Evolutionary conservation across 2,113 vertebrate genomes (phyloP).

Genomic region (Ciconia maguari): DNA sequence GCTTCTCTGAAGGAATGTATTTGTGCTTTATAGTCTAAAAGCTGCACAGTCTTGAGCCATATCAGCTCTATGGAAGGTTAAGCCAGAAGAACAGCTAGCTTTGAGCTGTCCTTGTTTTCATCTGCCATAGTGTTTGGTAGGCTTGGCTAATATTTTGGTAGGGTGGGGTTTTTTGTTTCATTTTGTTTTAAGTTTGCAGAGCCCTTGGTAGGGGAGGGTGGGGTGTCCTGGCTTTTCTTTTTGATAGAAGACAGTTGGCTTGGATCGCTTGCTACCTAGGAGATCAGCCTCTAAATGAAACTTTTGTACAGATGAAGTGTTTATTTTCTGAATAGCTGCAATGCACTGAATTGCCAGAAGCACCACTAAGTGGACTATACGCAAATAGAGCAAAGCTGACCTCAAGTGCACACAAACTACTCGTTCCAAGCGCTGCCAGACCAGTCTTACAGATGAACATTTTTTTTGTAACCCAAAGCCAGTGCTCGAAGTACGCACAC

Average conservation of each 20-base stretch:
- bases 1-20: not conserved
- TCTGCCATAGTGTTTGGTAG: not conserved
- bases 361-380: fast-evolving
- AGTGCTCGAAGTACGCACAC: not conserved
- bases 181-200: not conserved
- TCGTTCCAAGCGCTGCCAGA: not conserved
- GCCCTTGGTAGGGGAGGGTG: not conserved
- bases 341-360: not conserved
- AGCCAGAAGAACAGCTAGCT: not conserved
- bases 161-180: not conserved
- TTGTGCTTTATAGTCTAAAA: not conserved
- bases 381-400: not conserved
- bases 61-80: fast-evolving
- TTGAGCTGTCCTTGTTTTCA: not conserved
- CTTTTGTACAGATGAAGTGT: not conserved
- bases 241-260: not conserved
- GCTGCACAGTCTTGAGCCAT: not conserved
- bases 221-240: not conserved
- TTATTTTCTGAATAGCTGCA: not conserved
- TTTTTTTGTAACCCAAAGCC: no score
- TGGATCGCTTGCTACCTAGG: not conserved
- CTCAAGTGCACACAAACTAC: not conserved
- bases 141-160: not conserved
- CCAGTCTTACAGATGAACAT: not conserved
- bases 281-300: not conserved